Evolutionary conservation across 2,888 invertebrate species (phyloP).

Genomic region (Leptogaster cylindrica): DNA sequence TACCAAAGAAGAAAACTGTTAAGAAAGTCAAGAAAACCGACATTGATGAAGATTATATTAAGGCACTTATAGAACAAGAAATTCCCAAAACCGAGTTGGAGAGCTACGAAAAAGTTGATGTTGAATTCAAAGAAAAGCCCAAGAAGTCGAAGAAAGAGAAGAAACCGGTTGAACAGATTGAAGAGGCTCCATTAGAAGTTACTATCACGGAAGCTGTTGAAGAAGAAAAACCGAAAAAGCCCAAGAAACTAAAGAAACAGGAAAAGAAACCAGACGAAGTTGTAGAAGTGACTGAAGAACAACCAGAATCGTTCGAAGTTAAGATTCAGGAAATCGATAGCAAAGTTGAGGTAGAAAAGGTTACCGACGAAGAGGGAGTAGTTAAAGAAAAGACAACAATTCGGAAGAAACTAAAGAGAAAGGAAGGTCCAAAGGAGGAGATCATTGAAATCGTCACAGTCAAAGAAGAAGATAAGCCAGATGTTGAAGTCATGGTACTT

Average conservation of each 20-base stretch:
- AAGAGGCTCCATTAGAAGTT: not conserved
- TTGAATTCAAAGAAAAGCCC: constrained; percentile 50
- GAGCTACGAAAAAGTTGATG: constrained; percentile 60
- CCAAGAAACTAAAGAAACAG: constrained; percentile 55
- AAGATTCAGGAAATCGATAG: constrained; percentile 52
- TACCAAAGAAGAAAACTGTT: constrained; percentile 54
- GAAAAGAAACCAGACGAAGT: constrained; percentile 52
- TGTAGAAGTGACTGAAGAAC: constrained; percentile 52
- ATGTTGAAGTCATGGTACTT: constrained; percentile 50
- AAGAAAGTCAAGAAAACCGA: constrained; percentile 52
- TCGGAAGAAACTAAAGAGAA: constrained; percentile 59
- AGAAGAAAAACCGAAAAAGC: constrained; percentile 50
- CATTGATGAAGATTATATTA: constrained; percentile 57
- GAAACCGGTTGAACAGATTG: constrained; percentile 25
- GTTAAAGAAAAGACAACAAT: constrained; percentile 56
- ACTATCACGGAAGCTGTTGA: constrained; percentile 40
- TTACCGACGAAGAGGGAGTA: constrained; percentile 48
- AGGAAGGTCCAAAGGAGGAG: constrained; percentile 61
- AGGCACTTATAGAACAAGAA: constrained; percentile 57
- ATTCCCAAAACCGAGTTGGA: constrained; percentile 61
- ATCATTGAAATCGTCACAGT: constrained; percentile 60
- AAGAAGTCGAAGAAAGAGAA: constrained; percentile 40
- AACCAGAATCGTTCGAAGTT: constrained; percentile 47
- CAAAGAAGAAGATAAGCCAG: constrained; percentile 48
- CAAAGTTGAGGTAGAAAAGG: constrained; percentile 34